Evolutionary conservation across 2,888 invertebrate genomes (phyloP).

Genomic region (Drosophila rubida): DNA sequence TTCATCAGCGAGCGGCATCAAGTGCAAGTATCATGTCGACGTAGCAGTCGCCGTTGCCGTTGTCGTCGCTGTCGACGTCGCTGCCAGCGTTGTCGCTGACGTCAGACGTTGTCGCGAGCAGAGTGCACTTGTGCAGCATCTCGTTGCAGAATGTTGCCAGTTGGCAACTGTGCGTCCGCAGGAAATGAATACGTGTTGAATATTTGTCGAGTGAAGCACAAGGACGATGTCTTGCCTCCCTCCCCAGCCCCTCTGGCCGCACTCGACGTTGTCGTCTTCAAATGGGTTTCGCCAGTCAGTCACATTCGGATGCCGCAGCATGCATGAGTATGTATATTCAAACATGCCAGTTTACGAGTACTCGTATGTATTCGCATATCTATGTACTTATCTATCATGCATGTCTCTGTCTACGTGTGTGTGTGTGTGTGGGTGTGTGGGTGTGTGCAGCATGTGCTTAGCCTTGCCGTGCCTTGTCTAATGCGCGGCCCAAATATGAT

Average conservation of each 20-base stretch:
- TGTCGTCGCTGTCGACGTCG: not conserved
- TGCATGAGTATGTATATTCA: conserved; percentile 29
- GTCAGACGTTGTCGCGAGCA: conserved; percentile 34
- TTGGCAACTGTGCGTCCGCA: conserved; percentile 79
- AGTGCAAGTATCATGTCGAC: conserved; percentile 76
- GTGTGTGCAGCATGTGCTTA: conserved; percentile 53
- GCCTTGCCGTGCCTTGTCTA: conserved; percentile 74
- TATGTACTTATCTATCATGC: conserved; percentile 39
- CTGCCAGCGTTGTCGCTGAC: conserved; percentile 11
- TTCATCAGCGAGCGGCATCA: conserved; percentile 79
- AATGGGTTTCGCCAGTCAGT: conserved; percentile 39
- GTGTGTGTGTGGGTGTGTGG: conserved; percentile 2
- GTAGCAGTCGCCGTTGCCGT: conserved; percentile 15
- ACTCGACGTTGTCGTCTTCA: conserved; percentile 12
- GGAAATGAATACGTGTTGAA: conserved; percentile 82
- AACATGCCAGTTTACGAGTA: conserved; percentile 44
- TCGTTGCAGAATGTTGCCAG: conserved; percentile 71
- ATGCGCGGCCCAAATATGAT: conserved; percentile 78
- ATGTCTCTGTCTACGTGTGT: conserved; percentile 12
- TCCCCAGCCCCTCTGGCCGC: not conserved
- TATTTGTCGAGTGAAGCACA: conserved; percentile 78
- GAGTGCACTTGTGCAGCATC: conserved; percentile 70
- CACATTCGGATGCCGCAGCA: conserved; percentile 26
- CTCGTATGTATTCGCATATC: conserved; percentile 42
- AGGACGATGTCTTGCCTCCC: conserved; percentile 43